phyloP scores from a whole-genome alignment of 2,797 vertebrate species.

The Dermochelys coriacea region DNA sequence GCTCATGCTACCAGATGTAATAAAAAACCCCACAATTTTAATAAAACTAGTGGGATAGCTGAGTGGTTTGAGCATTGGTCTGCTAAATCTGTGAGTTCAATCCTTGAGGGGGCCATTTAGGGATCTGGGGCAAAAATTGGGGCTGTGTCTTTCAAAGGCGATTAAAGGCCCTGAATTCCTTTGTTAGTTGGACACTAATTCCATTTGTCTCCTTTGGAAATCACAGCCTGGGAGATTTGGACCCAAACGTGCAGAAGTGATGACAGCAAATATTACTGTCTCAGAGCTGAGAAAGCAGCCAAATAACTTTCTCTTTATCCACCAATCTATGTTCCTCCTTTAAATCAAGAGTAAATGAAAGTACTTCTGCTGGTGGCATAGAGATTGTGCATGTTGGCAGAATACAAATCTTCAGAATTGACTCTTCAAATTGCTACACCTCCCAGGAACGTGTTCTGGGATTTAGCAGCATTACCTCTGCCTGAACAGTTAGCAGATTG shows the following conservation, averaged over 20 bases:
- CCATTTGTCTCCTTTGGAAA: slow-evolving; percentile 34
- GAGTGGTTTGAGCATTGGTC: no score
- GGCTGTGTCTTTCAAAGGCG: neutral
- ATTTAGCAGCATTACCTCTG: slow-evolving; percentile 60
- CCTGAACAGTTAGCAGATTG: slow-evolving; percentile 61
- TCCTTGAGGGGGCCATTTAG: no score
- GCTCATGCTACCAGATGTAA: neutral
- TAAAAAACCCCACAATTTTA: neutral
- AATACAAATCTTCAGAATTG: slow-evolving; percentile 21
- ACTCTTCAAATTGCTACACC: slow-evolving; percentile 62
- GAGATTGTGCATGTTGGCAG: slow-evolving; percentile 25
- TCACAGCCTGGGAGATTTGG: neutral
- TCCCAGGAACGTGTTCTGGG: slow-evolving; percentile 56
- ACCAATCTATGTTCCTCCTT: neutral
- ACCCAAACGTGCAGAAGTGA: neutral
- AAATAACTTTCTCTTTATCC: neutral
- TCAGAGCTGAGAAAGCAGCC: neutral
- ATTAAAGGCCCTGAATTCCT: neutral
- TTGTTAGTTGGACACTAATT: neutral
- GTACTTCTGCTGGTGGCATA: neutral
- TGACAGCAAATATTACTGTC: neutral
- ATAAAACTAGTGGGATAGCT: neutral
- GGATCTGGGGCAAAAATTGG: no score
- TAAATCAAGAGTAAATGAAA: neutral
- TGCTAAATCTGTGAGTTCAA: no score